Base-by-base conservation (phyloP, 2,113 vertebrate species). In the Furnarius figulus region DNA sequence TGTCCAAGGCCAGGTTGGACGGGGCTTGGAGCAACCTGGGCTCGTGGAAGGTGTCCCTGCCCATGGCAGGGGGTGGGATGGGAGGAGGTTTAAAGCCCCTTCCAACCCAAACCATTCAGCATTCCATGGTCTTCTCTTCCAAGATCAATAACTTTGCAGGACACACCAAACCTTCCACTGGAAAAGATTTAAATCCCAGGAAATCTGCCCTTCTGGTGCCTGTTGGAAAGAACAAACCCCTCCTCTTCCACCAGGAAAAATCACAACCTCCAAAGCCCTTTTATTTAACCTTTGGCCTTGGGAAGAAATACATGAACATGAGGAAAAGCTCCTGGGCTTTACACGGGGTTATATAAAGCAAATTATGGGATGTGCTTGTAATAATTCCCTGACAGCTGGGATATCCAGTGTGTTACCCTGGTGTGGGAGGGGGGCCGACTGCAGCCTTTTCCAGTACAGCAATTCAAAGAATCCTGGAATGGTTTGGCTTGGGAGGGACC, bases 401-500 rank as follows among this genome's bases (percentile, higher is more conserved):
- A 33, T 2, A 22, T 0, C 5, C 1, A 1, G 13, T 3, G 8
- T 4, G 25, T 27, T 10, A 8, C 55, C 68, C 49, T 1, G 1
- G 9, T 1, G 49, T 20, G 84, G 10, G 30, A 9, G 76, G 33
- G n/a, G 73, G 12, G 58, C n/a, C 67, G 18, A 0, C 19, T 2
- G 25, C 42, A 27, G 66, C 42, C 46, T 83, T 4, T 0, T 31
- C 21, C n/a, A 6, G 46, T 1, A 4, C 23, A 22, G 82, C 53
- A 35, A n/a, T 47, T 40, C 20, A 0, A 65, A 23, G 63, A 27
- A 40, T 35, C 71, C 1, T 6, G 87, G 87, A 40, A 31, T 2
- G 70, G n/a, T 46, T 2, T 0, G 28, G n/a, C 10, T 2, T 6
- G 46, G 78, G 25, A 70, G n/a, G n/a, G 79, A 83, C 79, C 87